Base-by-base conservation (phyloP, 2,888 invertebrate genomes). In the Ellobium chinense region DNA sequence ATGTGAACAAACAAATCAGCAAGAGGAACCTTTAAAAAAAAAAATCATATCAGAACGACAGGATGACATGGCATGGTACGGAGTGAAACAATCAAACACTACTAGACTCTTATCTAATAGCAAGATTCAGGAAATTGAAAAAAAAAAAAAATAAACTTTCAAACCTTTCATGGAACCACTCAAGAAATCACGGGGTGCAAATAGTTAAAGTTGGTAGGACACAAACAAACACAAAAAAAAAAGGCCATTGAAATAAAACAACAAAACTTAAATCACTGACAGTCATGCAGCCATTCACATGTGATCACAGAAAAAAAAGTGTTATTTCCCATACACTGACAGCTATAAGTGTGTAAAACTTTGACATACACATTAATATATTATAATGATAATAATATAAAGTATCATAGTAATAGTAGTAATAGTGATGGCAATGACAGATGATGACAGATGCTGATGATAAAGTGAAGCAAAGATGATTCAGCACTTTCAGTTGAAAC, bases 261-360 rank as follows among this genome's bases (percentile, higher is more conserved):
- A 58, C 14, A 36, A n/a, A 68, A 46, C n/a, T n/a, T n/a, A n/a
- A n/a, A n/a, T n/a, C n/a, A n/a, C 39, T 31, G 66, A 24, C 54
- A 36, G 37, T 72, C 72, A 63, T 54, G 60, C 78, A 46, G 37
- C 36, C 70, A 62, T 54, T 62, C 65, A 62, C 7, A 37, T 63
- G 58, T 72, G 72, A 78, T 72, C 78, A 78, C 63, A 72, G 69
- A 58, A 56, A 54, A 70, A 56, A 68, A 29, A 60, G 24, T 29
- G 24, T 72, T 46, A 7, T 62, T 36, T 66, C 34, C 62, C 62
- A 29, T 62, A 69, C 54, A 58, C 36, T 31, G 62, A 70, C 27
- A 69, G 34, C 70, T 62, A 70, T 54, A 24, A 34, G 63, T 60
- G 78, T 78, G 72, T 63, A 72, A 58, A 72, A 68, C 60, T 68